Conservation (phyloP, 1,140 invertebrate species). For the Leptestheria dahalacensis region DNA sequence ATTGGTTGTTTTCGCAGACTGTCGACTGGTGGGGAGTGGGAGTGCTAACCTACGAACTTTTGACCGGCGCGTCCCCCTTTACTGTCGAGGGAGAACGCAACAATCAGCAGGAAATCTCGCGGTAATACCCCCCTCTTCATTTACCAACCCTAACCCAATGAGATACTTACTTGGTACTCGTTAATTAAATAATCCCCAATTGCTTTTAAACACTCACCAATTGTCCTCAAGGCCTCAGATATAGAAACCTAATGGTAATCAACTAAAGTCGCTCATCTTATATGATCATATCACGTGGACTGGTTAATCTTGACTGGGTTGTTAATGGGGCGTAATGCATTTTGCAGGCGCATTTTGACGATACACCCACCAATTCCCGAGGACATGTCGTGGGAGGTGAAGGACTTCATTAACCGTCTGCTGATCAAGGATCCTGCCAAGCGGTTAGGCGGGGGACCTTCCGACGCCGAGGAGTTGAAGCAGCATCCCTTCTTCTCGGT, state of each 20-base stretch:
- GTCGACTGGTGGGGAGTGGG: conserved; percentile 98
- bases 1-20: conserved; percentile 41
- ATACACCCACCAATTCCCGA: conserved; percentile 73
- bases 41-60: conserved; percentile 87
- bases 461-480: conserved; percentile 70
- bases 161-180: no score
- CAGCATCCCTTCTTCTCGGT: conserved; percentile 67
- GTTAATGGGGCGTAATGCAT: no score
- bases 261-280: no score
- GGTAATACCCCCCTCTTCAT: no score
- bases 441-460: conserved; percentile 62
- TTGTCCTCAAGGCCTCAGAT: no score
- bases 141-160: no score
- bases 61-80: conserved; percentile 96
- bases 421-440: conserved; percentile 75
- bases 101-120: conserved; percentile 82
- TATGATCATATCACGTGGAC: no score
- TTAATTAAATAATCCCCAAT: no score
- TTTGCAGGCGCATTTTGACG: conserved; percentile 57
- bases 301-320: no score
- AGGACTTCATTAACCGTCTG: conserved; percentile 53
- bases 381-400: conserved; percentile 40
- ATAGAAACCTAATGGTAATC: no score
- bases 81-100: conserved; percentile 85
- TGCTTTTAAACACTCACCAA: no score